Percentiles rank a stretch among this genome's conserved stretches.
phyloP scores from a whole-genome alignment of 2,113 vertebrate species.

The Fregetta grallaria region DNA sequence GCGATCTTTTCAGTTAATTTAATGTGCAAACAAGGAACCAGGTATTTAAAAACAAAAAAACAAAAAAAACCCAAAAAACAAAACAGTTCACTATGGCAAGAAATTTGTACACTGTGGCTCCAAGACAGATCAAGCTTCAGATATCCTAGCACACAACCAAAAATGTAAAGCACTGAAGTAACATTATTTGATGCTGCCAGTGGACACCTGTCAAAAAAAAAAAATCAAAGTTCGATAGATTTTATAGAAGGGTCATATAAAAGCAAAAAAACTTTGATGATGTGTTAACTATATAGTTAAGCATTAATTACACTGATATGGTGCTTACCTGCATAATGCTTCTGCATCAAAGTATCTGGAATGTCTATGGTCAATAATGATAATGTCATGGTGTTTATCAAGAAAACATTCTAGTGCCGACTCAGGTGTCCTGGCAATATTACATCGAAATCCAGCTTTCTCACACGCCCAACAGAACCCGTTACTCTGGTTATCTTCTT shows the following conservation, averaged over 20 bases:
- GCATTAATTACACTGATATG: not conserved
- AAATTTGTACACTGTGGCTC: not conserved
- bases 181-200: not conserved
- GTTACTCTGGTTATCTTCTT: slow-evolving; percentile 93
- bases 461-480: slow-evolving; percentile 95
- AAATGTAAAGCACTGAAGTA: not conserved
- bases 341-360: slow-evolving; percentile 92
- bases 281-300: not conserved
- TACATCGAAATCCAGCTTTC: slow-evolving; percentile 89
- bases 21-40: not conserved
- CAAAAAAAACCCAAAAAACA: no score
- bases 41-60: not conserved
- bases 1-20: not conserved
- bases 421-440: slow-evolving; percentile 84
- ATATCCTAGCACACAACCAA: not conserved
- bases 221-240: rapidly evolving
- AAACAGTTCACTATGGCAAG: not conserved
- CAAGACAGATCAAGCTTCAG: not conserved
- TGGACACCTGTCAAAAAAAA: not conserved
- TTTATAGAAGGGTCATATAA: not conserved
- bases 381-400: slow-evolving; percentile 93
- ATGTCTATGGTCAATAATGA: slow-evolving; percentile 95
- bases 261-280: not conserved
- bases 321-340: slow-evolving; percentile 90
- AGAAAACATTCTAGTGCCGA: slow-evolving; percentile 87